Evolutionary conservation across 2,888 invertebrate genomes (phyloP), one percentile per base, ranked within the genome.

Genomic region (Palloptera scutellata): DNA sequence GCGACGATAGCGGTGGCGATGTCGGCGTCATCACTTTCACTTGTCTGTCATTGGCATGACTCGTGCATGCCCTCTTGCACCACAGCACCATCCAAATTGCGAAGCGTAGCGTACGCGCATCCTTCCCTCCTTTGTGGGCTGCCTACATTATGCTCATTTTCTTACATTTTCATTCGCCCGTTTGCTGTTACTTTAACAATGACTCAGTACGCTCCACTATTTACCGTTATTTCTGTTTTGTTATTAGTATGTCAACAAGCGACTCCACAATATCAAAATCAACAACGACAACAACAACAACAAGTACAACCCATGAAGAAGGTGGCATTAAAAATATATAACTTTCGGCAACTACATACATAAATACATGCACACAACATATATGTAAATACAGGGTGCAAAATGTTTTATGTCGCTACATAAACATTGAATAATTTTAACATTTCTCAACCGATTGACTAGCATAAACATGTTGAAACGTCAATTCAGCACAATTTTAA

Each of bases 211-310:
- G 17, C 41, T 30, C 5, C 53, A 41, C 40, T 55, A 64, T 61
- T 64, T 58, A 69, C 63, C 65, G 61, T 69, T 71, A 70, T 75
- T 72, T 62, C n/a, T 69, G 70, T 30, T 30, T 30, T 4, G 2
- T 68, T 67, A 60, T 74, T 70, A 78, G 78, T 79, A 74, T 79
- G 77, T 77, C 78, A 78, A 78, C 78, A 75, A 76, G 74, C 72
- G 72, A 70, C 70, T 75, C 74, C 72, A 74, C 71, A n/a, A n/a
- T n/a, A n/a, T n/a, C n/a, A n/a, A n/a, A n/a, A n/a, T 42, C 42
- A 57, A 52, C 51, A 54, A 64, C 57, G 58, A 53, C 55, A 61
- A 66, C 62, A 67, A 60, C 48, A 67, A 55, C 65, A 51, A 30
- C 17, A 67, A 51, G 42, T 51, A 30, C 40, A 20, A 8, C 54